These are phyloP conservation scores for Ictalurus furcatus DNA, from an alignment of 2,113 vertebrate genomes.

Conservation along the genomic window DNA sequence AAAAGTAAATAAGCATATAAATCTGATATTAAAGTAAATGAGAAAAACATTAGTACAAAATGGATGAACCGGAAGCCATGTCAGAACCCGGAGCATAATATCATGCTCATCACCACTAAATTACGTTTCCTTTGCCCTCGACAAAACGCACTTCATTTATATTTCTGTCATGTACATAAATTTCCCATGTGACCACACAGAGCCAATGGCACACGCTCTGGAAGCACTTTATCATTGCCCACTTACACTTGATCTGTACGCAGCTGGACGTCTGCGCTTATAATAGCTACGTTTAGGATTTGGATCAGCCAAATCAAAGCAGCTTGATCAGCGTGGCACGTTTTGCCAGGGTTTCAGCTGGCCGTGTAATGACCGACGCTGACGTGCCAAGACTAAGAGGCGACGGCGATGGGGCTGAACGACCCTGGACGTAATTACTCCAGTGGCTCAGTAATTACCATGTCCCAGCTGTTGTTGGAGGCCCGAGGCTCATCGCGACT, in stretches of 20 bases:
- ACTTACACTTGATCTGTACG: slow-evolving; percentile 24
- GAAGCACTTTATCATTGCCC: neutral
- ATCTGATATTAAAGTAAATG: slow-evolving; percentile 21
- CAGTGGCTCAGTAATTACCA: slow-evolving; percentile 57
- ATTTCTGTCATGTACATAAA: slow-evolving; percentile 11
- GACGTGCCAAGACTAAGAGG: slow-evolving; percentile 21
- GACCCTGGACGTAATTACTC: slow-evolving; percentile 28
- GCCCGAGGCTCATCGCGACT: slow-evolving; percentile 19
- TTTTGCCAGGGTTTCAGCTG: neutral
- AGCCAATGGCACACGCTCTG: neutral
- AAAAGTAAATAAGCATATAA: slow-evolving; percentile 27
- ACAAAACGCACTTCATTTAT: slow-evolving; percentile 33
- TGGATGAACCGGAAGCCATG: slow-evolving; percentile 1
- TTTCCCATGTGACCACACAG: slow-evolving; percentile 28
- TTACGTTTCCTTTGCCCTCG: slow-evolving; percentile 1
- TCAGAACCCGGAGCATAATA: neutral
- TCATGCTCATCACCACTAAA: neutral
- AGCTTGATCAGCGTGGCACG: neutral
- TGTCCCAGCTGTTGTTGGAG: slow-evolving; percentile 64
- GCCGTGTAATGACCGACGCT: neutral
- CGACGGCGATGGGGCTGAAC: slow-evolving; percentile 4
- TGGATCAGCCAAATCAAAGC: slow-evolving; percentile 13
- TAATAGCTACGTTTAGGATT: slow-evolving; percentile 1
- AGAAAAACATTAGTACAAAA: slow-evolving; percentile 13
- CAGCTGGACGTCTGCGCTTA: neutral